Evolutionary conservation across 2,888 invertebrate species (phyloP), one percentile per base, ranked within the genome.

Genomic region (Lymantria dispar): DNA sequence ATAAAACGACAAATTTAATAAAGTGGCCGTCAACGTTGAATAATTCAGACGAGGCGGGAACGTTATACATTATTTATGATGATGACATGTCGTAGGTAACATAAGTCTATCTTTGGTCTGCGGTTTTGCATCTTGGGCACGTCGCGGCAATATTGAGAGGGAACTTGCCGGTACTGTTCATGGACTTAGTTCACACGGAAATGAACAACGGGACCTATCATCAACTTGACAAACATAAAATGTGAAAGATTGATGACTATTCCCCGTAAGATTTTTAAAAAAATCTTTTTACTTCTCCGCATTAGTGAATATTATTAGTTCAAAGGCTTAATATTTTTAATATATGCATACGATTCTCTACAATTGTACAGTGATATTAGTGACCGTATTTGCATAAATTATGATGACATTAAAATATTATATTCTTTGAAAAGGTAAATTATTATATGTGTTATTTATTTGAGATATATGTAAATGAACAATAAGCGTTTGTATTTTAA

Each of bases 41-140:
- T 88, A 76, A 90, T 89, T 88, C 90, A 91, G 74, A 74, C 73
- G 72, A 70, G 70, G 78, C 64, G 68, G 78, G 80, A 70, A 72
- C 76, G 75, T 68, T 76, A 87, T 90, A 87, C 86, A 90, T 90
- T 87, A 90, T 90, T 90, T 89, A 90, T 87, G 83, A 79, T 85
- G 85, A 88, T 88, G 81, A 84, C 82, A 86, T 85, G 87, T 85
- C 81, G 80, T 72, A 78, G 80, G 80, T 77, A 78, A 80, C 80
- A 80, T 76, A 80, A 78, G 78, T 82, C 78, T 83, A 79, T 83
- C 81, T 83, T 79, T 72, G 77, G 76, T 70, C 71, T 84, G 84
- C 73, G 85, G 85, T 87, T 89, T 88, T 84, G 83, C 85, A 87
- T 87, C 88, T 85, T 72, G 69, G 73, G 77, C 84, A 87, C 85